These are phyloP conservation scores for Zaprionus lachaisei DNA, from an alignment of 1,140 invertebrate genomes.

Conservation along the genomic window DNA sequence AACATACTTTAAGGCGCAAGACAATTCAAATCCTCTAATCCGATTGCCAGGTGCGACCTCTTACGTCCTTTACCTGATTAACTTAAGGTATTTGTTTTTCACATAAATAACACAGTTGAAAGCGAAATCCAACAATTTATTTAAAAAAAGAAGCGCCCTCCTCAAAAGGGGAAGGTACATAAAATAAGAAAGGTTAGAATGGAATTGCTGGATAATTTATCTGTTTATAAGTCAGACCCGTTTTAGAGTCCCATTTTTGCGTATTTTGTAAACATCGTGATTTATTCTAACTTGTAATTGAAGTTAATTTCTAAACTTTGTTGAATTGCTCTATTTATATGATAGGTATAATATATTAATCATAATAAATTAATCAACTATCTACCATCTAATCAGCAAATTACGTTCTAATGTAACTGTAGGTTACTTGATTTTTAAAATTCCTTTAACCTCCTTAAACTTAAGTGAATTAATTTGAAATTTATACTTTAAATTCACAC, in stretches of 20 bases:
- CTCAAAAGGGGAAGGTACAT: no score
- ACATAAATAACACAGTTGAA: no score
- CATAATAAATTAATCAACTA: no score
- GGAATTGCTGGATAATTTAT: neutral
- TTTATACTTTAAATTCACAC: neutral
- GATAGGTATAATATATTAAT: no score
- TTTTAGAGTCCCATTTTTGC: no score
- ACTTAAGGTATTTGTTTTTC: neutral
- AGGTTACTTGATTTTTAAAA: neutral
- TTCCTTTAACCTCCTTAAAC: constrained; percentile 17
- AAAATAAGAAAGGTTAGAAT: neutral
- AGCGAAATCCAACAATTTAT: no score
- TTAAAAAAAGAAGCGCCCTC: no score
- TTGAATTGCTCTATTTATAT: neutral
- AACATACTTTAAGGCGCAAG: constrained; percentile 40
- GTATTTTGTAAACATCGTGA: no score
- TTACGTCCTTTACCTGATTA: neutral
- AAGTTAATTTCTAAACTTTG: neutral
- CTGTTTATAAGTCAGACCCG: neutral
- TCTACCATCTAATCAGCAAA: neutral
- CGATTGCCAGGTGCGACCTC: constrained; percentile 11
- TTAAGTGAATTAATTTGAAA: constrained; percentile 18
- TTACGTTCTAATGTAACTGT: neutral
- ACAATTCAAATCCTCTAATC: constrained; percentile 42
- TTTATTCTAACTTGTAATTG: neutral